A percentile compares a stretch with the other conserved stretches of the same genome.
These are phyloP conservation scores for Campylorhamphus procurvoides DNA, from an alignment of 2,113 vertebrate species.

Conservation along the genomic window DNA sequence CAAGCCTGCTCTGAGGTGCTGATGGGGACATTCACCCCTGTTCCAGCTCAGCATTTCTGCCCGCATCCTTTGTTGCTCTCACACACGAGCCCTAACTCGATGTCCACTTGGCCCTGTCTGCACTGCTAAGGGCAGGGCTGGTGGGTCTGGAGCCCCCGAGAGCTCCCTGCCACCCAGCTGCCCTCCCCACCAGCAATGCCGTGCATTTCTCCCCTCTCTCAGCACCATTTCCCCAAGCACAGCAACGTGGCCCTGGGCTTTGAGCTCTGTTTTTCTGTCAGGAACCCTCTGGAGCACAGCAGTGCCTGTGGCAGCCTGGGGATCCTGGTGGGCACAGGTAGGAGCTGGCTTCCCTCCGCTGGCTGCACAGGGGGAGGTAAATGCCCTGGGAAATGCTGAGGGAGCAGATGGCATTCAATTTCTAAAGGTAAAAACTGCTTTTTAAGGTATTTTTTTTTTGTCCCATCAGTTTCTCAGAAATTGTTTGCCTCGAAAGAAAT, in stretches of 20 bases:
- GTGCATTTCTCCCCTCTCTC: neutral
- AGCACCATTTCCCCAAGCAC: neutral
- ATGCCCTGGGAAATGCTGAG: neutral
- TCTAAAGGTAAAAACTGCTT: neutral
- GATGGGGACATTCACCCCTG: neutral
- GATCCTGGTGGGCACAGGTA: fast-evolving
- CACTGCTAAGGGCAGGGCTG: neutral
- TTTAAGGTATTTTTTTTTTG: neutral
- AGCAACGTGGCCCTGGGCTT: neutral
- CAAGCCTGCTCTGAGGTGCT: neutral
- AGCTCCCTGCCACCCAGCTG: neutral
- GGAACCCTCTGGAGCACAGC: fast-evolving
- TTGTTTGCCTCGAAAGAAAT: neutral
- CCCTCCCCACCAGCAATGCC: neutral
- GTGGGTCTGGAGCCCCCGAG: neutral
- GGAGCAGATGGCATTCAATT: neutral
- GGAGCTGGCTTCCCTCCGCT: neutral
- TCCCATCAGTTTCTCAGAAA: neutral
- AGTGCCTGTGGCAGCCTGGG: neutral
- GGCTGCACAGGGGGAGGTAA: fast-evolving
- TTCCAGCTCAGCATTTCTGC: neutral
- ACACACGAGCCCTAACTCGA: fast-evolving
- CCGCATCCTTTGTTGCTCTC: fast-evolving
- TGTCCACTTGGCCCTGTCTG: neutral
- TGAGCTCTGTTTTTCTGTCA: neutral